Conservation (phyloP, 2,888 invertebrate genomes). For the Omphaloscelis lunosa region DNA sequence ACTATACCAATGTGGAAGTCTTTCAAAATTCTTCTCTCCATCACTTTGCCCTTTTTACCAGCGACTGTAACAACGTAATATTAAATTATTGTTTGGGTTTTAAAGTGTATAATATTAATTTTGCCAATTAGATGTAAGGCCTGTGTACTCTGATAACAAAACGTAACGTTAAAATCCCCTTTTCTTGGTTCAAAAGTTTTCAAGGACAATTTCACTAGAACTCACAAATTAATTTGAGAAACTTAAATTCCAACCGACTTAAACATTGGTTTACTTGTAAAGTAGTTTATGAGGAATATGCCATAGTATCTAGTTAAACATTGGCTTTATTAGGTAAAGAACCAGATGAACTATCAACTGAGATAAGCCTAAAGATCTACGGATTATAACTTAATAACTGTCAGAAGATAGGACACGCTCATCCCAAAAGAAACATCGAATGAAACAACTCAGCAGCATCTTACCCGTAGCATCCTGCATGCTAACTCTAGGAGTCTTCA, state of each 20-base stretch:
- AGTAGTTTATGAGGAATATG: background rate
- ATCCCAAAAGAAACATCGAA: background rate
- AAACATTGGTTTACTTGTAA: background rate
- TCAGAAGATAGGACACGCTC: background rate
- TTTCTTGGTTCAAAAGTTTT: background rate
- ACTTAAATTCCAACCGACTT: background rate
- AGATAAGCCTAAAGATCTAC: background rate
- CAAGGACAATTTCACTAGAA: background rate
- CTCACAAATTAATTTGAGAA: background rate
- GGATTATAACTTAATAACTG: too few species aligned
- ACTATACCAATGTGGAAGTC: conserved; percentile 98
- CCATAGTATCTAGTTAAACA: background rate
- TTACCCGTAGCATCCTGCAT: conserved; percentile 92
- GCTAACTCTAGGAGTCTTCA: conserved; percentile 94
- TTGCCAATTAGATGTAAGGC: too few species aligned
- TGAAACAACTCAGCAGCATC: background rate
- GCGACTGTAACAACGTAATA: conserved; percentile 90
- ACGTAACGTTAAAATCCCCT: background rate
- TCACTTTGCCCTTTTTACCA: conserved; percentile 96
- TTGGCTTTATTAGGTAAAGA: background rate
- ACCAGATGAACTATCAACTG: background rate
- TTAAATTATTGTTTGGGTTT: background rate
- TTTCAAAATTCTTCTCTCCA: conserved; percentile 96
- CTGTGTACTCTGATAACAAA: too few species aligned
- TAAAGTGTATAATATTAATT: too few species aligned